phyloP scores from a whole-genome alignment of 2,888 invertebrate genomes.

The Bombyx huttoni region DNA sequence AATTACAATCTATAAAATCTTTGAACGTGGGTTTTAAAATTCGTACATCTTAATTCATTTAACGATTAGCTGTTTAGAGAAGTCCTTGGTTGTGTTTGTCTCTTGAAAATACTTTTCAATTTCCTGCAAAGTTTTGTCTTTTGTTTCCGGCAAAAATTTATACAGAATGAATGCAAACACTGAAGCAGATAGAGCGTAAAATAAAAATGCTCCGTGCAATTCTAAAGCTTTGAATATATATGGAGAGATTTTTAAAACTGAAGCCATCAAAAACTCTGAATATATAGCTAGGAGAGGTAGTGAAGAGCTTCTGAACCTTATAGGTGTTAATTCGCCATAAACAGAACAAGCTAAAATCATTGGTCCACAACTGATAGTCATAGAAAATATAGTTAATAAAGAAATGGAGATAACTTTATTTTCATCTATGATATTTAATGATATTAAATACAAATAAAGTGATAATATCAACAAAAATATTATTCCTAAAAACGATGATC shows the following conservation, averaged over 20 bases:
- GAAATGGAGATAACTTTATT: slow-evolving; percentile 16
- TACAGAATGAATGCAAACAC: slow-evolving; percentile 14
- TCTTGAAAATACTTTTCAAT: slow-evolving; percentile 16
- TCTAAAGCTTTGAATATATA: slow-evolving; percentile 16
- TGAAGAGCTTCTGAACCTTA: slow-evolving; percentile 18
- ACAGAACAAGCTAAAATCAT: slow-evolving; percentile 17
- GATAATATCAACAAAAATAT: slow-evolving; percentile 17
- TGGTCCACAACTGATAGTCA: slow-evolving; percentile 25
- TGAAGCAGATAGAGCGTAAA: slow-evolving; percentile 14
- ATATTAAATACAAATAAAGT: slow-evolving; percentile 19
- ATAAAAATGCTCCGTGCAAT: slow-evolving; percentile 21
- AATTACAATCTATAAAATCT: too few species aligned
- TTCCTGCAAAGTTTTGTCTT: slow-evolving; percentile 30
- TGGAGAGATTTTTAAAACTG: slow-evolving; percentile 20
- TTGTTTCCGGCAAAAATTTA: slow-evolving; percentile 31
- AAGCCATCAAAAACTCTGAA: slow-evolving; percentile 6
- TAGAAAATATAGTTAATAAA: slow-evolving; percentile 17
- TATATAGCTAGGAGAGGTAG: slow-evolving; percentile 8
- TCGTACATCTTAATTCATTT: not conserved
- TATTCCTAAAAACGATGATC: slow-evolving; percentile 12
- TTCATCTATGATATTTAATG: slow-evolving; percentile 12
- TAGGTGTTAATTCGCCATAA: slow-evolving; percentile 20
- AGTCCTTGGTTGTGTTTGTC: not conserved
- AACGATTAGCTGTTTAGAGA: not conserved
- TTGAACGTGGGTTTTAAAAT: not conserved